These are phyloP conservation scores for Atrina japonica DNA, from an alignment of 2,888 invertebrate species.

Conservation along the genomic window DNA sequence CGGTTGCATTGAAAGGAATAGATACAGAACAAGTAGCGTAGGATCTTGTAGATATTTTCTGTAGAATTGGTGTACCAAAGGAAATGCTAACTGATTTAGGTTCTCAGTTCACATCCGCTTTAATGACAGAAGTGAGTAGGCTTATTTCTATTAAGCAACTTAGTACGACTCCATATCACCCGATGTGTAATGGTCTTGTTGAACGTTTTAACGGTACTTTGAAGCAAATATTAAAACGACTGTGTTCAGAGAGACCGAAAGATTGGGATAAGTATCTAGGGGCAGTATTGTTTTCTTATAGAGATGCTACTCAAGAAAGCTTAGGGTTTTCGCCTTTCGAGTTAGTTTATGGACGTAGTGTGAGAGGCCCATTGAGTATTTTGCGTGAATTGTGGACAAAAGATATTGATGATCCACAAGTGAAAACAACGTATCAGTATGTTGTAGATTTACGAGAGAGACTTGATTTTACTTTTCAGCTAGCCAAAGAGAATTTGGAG, in stretches of 20 bases:
- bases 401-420: slow-evolving; percentile 29
- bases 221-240: slow-evolving; percentile 7
- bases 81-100: too few species aligned
- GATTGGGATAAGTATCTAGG: slow-evolving; percentile 42
- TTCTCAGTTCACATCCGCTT: too few species aligned
- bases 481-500: slow-evolving; percentile 39
- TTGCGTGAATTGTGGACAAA: slow-evolving; percentile 45
- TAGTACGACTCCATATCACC: too few species aligned
- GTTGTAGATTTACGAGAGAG: slow-evolving; percentile 31
- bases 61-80: too few species aligned
- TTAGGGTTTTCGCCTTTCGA: slow-evolving; percentile 46
- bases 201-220: slow-evolving; percentile 5
- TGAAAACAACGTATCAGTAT: slow-evolving; percentile 30
- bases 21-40: too few species aligned
- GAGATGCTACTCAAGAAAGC: slow-evolving; percentile 43
- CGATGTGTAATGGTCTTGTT: too few species aligned
- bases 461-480: slow-evolving; percentile 28
- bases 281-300: slow-evolving; percentile 42
- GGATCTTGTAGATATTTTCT: too few species aligned
- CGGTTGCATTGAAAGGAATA: too few species aligned
- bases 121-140: too few species aligned
- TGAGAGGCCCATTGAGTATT: slow-evolving; percentile 51
- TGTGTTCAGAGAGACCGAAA: slow-evolving; percentile 1
- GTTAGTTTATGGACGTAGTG: slow-evolving; percentile 43
- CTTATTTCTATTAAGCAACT: too few species aligned